These are phyloP conservation scores for Bufo gargarizans DNA, from an alignment of 2,113 vertebrate species.

Conservation along the genomic window DNA sequence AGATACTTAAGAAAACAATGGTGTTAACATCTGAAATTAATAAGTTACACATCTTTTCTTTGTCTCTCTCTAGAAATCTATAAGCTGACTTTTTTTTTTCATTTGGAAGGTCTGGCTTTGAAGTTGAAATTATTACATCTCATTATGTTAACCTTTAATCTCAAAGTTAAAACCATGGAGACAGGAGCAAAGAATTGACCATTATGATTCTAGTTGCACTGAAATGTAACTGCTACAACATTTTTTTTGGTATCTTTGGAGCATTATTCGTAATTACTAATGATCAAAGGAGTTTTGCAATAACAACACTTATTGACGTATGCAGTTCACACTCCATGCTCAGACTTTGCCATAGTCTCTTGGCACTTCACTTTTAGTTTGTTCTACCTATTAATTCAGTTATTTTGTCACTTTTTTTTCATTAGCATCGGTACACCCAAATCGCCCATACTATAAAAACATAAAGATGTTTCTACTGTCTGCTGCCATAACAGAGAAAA, in stretches of 20 bases:
- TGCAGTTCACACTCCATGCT: background rate
- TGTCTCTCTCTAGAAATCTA: slow-evolving; percentile 23
- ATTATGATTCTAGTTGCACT: background rate
- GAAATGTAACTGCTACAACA: background rate
- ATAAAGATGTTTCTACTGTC: too few species aligned
- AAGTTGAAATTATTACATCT: slow-evolving; percentile 25
- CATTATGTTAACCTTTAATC: slow-evolving; percentile 42
- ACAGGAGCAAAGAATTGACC: background rate
- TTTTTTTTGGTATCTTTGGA: background rate
- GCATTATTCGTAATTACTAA: background rate
- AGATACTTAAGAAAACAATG: slow-evolving; percentile 58
- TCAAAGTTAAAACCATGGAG: slow-evolving; percentile 1
- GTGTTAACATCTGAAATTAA: slow-evolving; percentile 59
- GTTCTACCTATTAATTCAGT: too few species aligned
- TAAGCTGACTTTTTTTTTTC: slow-evolving; percentile 27
- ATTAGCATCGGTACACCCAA: too few species aligned
- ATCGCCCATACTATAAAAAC: too few species aligned
- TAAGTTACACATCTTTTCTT: slow-evolving; percentile 48
- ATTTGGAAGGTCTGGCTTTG: slow-evolving; percentile 31
- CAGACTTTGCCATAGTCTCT: background rate
- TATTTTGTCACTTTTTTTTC: too few species aligned
- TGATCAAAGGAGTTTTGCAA: background rate
- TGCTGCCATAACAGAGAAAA: too few species aligned
- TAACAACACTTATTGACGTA: background rate
- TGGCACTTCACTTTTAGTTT: background rate